Evolutionary conservation across 2,888 invertebrate genomes (phyloP), one percentile per base, ranked within the genome.

Genomic region (Ormia ochracea): DNA sequence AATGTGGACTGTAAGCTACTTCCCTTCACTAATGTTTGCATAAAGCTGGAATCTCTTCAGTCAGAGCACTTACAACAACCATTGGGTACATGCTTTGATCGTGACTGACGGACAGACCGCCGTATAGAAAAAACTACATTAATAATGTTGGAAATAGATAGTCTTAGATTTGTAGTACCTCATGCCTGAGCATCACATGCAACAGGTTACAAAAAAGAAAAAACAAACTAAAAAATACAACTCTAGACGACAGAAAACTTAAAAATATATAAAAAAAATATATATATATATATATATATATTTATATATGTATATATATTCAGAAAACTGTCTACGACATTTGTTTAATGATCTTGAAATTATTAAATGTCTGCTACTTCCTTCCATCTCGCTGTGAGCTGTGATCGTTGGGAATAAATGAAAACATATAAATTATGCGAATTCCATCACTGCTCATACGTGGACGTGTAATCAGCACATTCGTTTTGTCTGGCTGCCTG

Each of bases 301-400:
- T n/a, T n/a, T n/a, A 21, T 36, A n/a, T 36, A 36, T n/a, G 36
- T 0, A 38, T 12, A 50, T 36, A 50, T 38, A 38, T 23, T 4
- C 14, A 9, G n/a, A 38, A 5, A 54, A 43, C 26, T 73, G 63
- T 74, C 74, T 74, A 56, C 38, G 65, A 74, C 65, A 66, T 74
- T 74, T 65, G 65, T 74, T 48, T 66, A 65, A 74, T 66, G 74
- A 65, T 74, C 74, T 66, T 74, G 74, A 74, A 74, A 74, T 65
- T 56, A 31, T 65, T 56, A 65, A 19, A 66, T 14, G 43, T 74
- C 17, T 38, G 9, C 10, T 48, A 56, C 56, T 73, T 63, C 33
- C 73, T 65, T 48, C 65, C 56, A 63, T 45, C 43, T 19, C 73
- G 41, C 23, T 31, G 28, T 38, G 28, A 26, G 41, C 23, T 31